phyloP scores from a whole-genome alignment of 2,113 vertebrate species.

The Cheirogaleus medius region DNA sequence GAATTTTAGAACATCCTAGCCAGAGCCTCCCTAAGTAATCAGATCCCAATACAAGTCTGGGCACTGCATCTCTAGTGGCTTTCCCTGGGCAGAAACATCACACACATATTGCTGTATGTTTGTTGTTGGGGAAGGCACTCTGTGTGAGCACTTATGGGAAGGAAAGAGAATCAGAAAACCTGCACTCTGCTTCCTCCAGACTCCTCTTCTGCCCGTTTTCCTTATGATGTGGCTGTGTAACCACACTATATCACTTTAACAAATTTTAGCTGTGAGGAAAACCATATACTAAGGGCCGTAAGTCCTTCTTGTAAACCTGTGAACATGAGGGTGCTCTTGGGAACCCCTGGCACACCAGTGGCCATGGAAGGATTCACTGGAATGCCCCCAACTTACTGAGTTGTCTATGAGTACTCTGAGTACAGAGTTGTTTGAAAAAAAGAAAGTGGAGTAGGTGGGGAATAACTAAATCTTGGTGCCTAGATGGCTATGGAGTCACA shows the following conservation, averaged over 20 bases:
- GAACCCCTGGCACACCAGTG: background rate
- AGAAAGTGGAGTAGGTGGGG: background rate
- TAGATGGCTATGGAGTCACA: background rate
- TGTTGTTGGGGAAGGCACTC: background rate
- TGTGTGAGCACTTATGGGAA: background rate
- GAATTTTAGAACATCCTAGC: background rate
- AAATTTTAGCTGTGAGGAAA: background rate
- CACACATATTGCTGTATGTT: background rate
- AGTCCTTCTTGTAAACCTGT: background rate
- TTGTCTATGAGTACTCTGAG: background rate
- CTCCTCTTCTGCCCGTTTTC: background rate
- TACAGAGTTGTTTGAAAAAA: background rate
- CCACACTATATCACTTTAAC: background rate
- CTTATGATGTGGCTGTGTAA: background rate
- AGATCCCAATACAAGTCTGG: background rate
- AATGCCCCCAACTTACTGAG: background rate
- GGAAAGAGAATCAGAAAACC: background rate
- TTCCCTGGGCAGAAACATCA: background rate
- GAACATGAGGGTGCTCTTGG: background rate
- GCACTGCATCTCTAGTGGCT: background rate
- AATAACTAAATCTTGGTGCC: background rate
- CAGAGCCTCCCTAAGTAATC: background rate
- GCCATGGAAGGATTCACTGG: background rate
- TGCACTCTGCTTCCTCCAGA: background rate
- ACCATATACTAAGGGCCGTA: background rate